These are phyloP conservation scores for Chymomyza fuscimana DNA, from an alignment of 2,888 invertebrate genomes.

Conservation along the genomic window DNA sequence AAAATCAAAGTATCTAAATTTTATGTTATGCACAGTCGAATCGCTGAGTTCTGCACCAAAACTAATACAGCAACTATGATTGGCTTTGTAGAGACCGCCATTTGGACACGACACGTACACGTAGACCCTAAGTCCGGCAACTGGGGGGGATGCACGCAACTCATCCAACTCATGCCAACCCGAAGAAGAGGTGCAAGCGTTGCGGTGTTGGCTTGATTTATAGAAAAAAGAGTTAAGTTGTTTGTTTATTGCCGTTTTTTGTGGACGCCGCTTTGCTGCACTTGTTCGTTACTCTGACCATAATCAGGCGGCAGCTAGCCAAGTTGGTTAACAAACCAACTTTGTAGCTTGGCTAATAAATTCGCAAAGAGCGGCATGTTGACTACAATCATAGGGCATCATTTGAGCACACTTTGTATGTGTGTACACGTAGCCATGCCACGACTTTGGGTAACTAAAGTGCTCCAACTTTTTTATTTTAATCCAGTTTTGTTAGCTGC, in stretches of 20 bases:
- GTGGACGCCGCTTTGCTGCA: constrained; percentile 16
- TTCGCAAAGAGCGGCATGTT: background rate
- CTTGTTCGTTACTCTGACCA: constrained; percentile 43
- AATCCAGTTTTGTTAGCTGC: too few relatives aligned
- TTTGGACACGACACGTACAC: background rate
- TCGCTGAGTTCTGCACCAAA: background rate
- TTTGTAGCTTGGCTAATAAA: background rate
- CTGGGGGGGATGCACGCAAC: background rate
- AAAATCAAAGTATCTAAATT: constrained; percentile 15
- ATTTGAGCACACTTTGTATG: background rate
- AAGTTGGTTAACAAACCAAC: background rate
- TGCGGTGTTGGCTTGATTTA: background rate
- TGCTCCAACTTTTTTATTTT: background rate
- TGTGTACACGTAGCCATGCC: background rate
- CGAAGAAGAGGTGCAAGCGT: background rate
- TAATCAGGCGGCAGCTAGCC: background rate
- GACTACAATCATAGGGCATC: background rate
- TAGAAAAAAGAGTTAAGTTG: constrained; percentile 6
- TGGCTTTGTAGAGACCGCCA: constrained; percentile 27
- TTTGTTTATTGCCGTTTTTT: constrained; percentile 13
- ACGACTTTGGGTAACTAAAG: background rate
- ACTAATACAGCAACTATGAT: background rate
- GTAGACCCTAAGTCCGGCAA: background rate
- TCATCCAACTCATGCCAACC: background rate
- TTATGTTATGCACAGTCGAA: background rate